Conservation (phyloP, 2,888 invertebrate species). For the Ceraclea dissimilis region DNA sequence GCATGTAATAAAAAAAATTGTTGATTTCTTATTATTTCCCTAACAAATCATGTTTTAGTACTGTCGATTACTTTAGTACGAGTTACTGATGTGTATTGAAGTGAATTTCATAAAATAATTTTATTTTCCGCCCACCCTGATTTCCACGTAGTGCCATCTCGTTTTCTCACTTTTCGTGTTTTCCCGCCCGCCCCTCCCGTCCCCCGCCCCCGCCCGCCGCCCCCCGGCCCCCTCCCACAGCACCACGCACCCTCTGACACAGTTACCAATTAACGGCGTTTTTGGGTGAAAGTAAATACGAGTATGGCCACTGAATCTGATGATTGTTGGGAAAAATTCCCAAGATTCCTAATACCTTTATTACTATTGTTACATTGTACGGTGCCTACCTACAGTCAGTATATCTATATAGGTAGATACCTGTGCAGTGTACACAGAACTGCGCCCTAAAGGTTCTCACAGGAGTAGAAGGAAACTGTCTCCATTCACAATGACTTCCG, state of each 20-base stretch:
- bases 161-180: neutral
- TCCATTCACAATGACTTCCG: no score
- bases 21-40: no score
- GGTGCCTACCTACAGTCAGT: no score
- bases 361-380: no score
- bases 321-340: neutral
- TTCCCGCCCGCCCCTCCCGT: constrained; percentile 6
- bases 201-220: constrained; percentile 1
- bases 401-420: neutral
- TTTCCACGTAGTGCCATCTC: neutral
- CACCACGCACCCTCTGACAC: constrained; percentile 22
- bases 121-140: neutral
- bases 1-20: no score
- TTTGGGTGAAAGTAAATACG: constrained; percentile 20
- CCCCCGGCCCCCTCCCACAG: constrained; percentile 2
- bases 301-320: neutral
- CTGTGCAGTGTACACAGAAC: no score
- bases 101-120: no score
- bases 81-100: no score
- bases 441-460: no score
- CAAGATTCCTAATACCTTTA: neutral
- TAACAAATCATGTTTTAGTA: no score
- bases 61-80: no score
- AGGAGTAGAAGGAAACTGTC: no score
- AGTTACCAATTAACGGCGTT: constrained; percentile 25